Percentiles rank a stretch among this genome's conserved stretches.
Evolutionary conservation across 2,797 vertebrate genomes (phyloP).

Genomic region (Poecilia gillii): DNA sequence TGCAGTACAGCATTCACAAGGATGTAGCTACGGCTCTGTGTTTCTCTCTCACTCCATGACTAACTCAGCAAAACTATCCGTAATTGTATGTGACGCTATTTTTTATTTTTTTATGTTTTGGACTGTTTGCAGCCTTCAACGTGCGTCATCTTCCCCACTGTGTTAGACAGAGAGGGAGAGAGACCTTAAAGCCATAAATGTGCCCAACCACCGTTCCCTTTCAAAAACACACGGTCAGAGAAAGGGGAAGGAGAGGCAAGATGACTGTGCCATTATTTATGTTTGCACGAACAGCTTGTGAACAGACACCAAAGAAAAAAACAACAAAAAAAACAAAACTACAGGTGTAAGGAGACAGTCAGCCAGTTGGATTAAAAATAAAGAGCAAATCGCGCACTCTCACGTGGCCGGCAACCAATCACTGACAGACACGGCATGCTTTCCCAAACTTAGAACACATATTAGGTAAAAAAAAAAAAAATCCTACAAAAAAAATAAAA

Average conservation of each 20-base stretch:
- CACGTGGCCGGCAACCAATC: conserved; percentile 72
- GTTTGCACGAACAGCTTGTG: conserved; percentile 69
- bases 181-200: conserved; percentile 70
- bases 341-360: conserved; percentile 71
- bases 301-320: conserved; percentile 57
- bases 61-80: conserved; percentile 22
- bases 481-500: conserved; percentile 54
- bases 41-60: conserved; percentile 77
- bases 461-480: conserved; percentile 67
- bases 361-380: conserved; percentile 63
- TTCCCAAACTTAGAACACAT: conserved; percentile 67
- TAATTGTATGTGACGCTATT: conserved; percentile 12
- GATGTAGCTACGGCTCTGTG: conserved; percentile 77
- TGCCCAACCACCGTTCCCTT: conserved; percentile 66
- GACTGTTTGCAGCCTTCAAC: conserved; percentile 16
- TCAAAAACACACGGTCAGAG: conserved; percentile 73
- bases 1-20: conserved; percentile 81
- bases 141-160: conserved; percentile 21
- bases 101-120: background rate
- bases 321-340: conserved; percentile 53
- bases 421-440: conserved; percentile 78
- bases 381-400: conserved; percentile 50
- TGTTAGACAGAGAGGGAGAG: conserved; percentile 75
- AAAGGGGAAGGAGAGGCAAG: conserved; percentile 66
- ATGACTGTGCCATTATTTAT: conserved; percentile 71